Percentiles rank a stretch among this genome's conserved stretches.
These are phyloP conservation scores for Lophura nycthemera DNA, from an alignment of 2,113 vertebrate genomes.

Conservation along the genomic window DNA sequence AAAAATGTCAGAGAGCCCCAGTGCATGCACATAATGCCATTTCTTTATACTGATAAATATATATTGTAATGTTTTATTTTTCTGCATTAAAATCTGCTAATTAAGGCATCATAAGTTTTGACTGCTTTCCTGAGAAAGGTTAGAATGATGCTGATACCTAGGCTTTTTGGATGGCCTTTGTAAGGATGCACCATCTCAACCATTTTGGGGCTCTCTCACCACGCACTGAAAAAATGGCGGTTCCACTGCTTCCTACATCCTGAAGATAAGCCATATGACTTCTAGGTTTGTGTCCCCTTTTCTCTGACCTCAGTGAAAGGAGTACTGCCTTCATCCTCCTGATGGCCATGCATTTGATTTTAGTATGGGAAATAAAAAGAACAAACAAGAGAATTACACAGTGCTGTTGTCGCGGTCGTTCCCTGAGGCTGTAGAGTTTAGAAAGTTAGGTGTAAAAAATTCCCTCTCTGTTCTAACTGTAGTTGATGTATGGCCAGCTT, in stretches of 20 bases:
- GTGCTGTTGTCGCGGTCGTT: not conserved
- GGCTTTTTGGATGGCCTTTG: not conserved
- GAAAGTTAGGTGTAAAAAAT: not conserved
- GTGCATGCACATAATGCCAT: accelerated
- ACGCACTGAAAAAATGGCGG: not conserved
- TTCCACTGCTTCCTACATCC: accelerated
- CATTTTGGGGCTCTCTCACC: not conserved
- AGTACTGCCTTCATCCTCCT: not conserved
- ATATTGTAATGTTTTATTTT: accelerated
- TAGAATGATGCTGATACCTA: not conserved
- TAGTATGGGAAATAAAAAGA: not conserved
- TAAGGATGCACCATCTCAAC: not conserved
- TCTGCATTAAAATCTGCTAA: not conserved
- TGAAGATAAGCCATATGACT: accelerated
- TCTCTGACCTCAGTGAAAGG: too few relatives aligned
- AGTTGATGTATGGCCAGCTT: not conserved
- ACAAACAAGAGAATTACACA: accelerated
- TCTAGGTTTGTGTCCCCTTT: accelerated
- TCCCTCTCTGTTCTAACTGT: not conserved
- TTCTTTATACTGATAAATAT: not conserved
- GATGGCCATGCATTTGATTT: not conserved
- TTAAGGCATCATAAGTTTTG: not conserved
- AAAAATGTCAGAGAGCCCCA: not conserved
- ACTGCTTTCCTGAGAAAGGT: not conserved
- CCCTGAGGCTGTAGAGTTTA: not conserved